Evolutionary conservation across 2,113 vertebrate genomes (phyloP).

Genomic region (Callospermophilus lateralis): DNA sequence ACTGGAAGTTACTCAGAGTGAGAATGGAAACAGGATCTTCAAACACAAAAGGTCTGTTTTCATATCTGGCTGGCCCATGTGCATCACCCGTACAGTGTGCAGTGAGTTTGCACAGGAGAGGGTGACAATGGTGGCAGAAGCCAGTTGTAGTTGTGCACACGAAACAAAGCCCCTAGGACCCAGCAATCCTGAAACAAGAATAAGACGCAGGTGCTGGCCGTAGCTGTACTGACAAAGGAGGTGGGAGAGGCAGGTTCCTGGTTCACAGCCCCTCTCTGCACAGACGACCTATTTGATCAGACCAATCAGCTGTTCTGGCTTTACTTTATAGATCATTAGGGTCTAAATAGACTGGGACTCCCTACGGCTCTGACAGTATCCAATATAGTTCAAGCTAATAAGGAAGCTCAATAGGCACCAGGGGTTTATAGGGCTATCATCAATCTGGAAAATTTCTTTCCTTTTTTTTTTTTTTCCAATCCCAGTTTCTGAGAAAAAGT

Average conservation of each 20-base stretch:
- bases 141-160: neutral
- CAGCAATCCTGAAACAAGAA: neutral
- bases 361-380: neutral
- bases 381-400: neutral
- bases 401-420: neutral
- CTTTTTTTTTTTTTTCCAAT: neutral
- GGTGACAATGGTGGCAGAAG: neutral
- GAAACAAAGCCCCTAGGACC: neutral
- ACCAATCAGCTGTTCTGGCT: neutral
- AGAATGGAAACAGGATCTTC: neutral
- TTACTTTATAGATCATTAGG: neutral
- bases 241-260: neutral
- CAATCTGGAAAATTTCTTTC: neutral
- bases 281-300: neutral
- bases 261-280: neutral
- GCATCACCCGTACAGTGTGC: neutral
- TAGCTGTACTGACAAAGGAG: neutral
- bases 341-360: neutral
- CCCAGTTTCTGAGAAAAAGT: slow-evolving; percentile 7
- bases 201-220: neutral
- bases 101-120: neutral
- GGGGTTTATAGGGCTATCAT: neutral
- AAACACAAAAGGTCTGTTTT: neutral
- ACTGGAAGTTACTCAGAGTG: neutral
- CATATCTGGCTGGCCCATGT: neutral